phyloP scores from a whole-genome alignment of 2,888 invertebrate genomes.

The Chymomyza caudatula region DNA sequence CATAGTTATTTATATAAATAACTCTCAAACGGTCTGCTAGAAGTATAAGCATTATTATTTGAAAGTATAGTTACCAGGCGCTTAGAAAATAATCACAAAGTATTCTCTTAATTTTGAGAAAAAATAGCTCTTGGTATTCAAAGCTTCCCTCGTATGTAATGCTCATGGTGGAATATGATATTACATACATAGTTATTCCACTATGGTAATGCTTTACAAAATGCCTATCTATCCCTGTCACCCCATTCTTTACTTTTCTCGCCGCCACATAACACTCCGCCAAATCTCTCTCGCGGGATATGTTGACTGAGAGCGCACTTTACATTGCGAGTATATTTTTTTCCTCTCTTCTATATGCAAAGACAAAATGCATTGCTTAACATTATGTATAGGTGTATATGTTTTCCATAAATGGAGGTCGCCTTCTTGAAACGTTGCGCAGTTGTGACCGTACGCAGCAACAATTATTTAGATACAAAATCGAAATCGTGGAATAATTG shows the following conservation, averaged over 20 bases:
- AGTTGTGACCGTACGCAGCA: constrained; percentile 6
- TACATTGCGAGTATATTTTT: neutral
- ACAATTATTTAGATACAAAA: constrained; percentile 43
- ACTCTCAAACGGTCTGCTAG: too few species aligned
- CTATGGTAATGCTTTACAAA: neutral
- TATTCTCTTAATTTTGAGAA: too few species aligned
- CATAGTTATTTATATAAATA: too few species aligned
- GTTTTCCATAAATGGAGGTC: neutral
- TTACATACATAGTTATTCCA: too few species aligned
- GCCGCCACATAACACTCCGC: constrained; percentile 7
- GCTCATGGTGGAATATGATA: too few species aligned
- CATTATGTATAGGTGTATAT: too few species aligned
- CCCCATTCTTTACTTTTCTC: neutral
- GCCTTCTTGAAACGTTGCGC: neutral
- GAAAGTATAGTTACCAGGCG: too few species aligned
- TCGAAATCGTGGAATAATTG: constrained; percentile 53
- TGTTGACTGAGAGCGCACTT: neutral
- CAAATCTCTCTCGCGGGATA: neutral
- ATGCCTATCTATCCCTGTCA: neutral
- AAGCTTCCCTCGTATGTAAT: too few species aligned
- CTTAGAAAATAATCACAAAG: too few species aligned
- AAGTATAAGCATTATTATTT: too few species aligned
- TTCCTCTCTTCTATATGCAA: neutral
- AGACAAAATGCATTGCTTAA: neutral
- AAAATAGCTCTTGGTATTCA: too few species aligned